These are phyloP conservation scores for Leptinotarsa texana DNA, from an alignment of 1,140 invertebrate species.

Conservation along the genomic window DNA sequence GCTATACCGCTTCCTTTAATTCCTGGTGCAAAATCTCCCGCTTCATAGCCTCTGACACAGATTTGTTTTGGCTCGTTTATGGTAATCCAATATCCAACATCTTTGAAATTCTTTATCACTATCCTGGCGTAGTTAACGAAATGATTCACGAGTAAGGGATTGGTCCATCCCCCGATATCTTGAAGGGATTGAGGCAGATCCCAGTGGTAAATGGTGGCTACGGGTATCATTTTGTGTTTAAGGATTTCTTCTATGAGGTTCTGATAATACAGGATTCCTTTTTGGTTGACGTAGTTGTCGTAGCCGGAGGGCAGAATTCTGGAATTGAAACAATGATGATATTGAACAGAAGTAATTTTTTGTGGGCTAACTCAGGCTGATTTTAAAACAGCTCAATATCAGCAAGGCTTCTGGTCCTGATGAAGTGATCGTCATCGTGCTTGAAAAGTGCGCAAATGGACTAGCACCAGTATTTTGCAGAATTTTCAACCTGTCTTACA, in stretches of 20 bases:
- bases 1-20: conserved; percentile 56
- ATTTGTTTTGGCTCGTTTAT: conserved; percentile 59
- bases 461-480: no score
- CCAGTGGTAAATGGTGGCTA: conserved; percentile 58
- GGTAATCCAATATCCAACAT: conserved; percentile 59
- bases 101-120: conserved; percentile 31
- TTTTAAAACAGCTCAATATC: no score
- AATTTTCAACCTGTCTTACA: no score
- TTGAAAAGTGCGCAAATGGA: no score
- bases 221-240: conserved; percentile 63
- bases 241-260: conserved; percentile 64
- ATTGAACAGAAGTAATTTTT: no score
- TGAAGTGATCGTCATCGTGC: no score
- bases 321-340: not conserved
- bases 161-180: conserved; percentile 61
- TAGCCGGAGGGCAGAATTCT: conserved; percentile 39
- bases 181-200: conserved; percentile 55
- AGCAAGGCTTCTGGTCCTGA: no score
- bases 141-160: conserved; percentile 43
- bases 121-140: conserved; percentile 49
- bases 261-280: conserved; percentile 68
- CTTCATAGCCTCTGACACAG: conserved; percentile 51
- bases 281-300: conserved; percentile 60
- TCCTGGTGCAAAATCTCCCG: conserved; percentile 12
- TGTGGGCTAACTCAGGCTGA: no score